These are phyloP conservation scores for Indicator indicator DNA, from an alignment of 2,113 vertebrate species.

Conservation along the genomic window DNA sequence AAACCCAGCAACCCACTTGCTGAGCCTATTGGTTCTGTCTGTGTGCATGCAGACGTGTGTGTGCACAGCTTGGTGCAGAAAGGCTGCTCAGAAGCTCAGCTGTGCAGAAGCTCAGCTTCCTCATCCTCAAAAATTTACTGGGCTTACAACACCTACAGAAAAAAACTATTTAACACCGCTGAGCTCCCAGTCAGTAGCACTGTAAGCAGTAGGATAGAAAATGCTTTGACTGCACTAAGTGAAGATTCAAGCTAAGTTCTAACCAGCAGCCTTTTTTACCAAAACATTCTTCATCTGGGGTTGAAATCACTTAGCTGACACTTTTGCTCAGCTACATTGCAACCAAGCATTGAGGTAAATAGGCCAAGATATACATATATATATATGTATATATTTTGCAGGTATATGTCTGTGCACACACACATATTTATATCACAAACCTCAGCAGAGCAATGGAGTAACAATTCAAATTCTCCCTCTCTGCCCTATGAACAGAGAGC, in stretches of 20 bases:
- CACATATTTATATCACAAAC: background rate
- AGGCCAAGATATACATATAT: background rate
- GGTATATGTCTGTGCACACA: background rate
- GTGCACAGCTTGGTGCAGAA: background rate
- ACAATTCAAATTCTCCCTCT: background rate
- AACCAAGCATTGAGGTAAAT: background rate
- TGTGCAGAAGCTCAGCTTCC: background rate
- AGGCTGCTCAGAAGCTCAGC: background rate
- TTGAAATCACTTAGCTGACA: background rate
- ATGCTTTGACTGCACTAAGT: background rate
- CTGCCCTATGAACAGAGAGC: background rate
- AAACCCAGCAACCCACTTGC: background rate
- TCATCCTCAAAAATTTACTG: background rate
- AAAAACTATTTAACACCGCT: background rate
- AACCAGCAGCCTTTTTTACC: background rate
- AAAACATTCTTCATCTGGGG: background rate
- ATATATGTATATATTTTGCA: too few relatives aligned
- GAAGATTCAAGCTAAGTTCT: background rate
- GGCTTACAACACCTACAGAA: background rate
- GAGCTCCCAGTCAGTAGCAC: background rate
- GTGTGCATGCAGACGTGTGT: rapidly evolving
- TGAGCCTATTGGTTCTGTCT: background rate
- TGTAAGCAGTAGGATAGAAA: background rate
- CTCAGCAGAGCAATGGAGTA: background rate
- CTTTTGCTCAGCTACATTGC: background rate